Evolutionary conservation across 2,113 vertebrate genomes (phyloP).

Genomic region (Lynx canadensis): DNA sequence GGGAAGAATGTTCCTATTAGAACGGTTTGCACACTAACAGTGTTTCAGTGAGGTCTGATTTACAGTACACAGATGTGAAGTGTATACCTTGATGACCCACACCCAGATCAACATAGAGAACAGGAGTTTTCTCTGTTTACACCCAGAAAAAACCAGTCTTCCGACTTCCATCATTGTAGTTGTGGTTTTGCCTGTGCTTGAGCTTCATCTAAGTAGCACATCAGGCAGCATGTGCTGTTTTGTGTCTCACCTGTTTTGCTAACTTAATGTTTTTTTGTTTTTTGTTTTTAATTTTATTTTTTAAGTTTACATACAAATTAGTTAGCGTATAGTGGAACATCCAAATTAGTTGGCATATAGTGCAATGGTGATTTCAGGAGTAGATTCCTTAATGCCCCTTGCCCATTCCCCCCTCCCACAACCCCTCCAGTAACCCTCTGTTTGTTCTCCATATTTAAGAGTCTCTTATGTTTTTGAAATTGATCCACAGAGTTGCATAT

Average conservation of each 20-base stretch:
- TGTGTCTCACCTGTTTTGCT: not conserved
- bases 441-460: no score
- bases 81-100: not conserved
- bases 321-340: no score
- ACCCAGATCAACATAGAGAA: not conserved
- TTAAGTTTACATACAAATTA: no score
- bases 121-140: not conserved
- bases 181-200: not conserved
- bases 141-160: not conserved
- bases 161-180: not conserved
- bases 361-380: no score
- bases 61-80: not conserved
- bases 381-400: no score
- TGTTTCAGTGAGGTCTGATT: not conserved
- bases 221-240: not conserved
- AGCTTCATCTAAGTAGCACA: not conserved
- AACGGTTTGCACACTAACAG: not conserved
- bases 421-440: no score
- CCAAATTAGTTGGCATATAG: no score
- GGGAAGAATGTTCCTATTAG: not conserved
- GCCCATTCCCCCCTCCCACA: no score
- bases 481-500: not conserved
- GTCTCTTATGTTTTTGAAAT: not conserved
- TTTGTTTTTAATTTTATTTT: not conserved
- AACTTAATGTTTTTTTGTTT: not conserved